Conservation (phyloP, 2,113 vertebrate species). For the Sardina pilchardus region DNA sequence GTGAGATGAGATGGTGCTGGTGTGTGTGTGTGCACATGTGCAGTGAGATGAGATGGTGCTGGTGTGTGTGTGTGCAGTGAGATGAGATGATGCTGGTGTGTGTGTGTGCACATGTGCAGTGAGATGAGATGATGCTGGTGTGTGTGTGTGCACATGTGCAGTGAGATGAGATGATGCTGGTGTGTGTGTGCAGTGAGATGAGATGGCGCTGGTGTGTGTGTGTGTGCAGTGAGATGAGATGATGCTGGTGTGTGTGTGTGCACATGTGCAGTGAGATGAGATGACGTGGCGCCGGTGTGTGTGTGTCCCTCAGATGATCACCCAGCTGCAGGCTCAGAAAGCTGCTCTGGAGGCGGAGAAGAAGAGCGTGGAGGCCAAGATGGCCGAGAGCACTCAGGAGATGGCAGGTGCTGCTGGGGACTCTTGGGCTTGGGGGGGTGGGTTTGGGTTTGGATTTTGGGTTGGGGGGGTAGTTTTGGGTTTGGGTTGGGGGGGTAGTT, state of each 20-base stretch:
- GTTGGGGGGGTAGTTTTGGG: no score
- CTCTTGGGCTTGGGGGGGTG: no score
- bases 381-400: slow-evolving; percentile 75
- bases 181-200: no score
- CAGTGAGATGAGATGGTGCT: background rate
- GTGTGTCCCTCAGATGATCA: slow-evolving; percentile 51
- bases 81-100: background rate
- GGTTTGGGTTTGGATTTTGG: no score
- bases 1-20: background rate
- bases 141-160: no score
- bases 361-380: slow-evolving; percentile 70
- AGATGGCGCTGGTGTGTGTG: background rate
- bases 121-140: background rate
- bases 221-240: no score
- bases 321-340: slow-evolving; percentile 73
- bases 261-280: background rate
- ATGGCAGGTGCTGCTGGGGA: slow-evolving; percentile 85
- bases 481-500: no score
- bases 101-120: background rate
- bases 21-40: background rate
- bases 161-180: no score
- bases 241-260: background rate
- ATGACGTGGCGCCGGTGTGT: background rate
- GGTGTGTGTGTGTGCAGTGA: background rate
- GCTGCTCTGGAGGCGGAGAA: slow-evolving; percentile 76